phyloP scores from a whole-genome alignment of 2,797 vertebrate species.

The Myiothlypis coronata region DNA sequence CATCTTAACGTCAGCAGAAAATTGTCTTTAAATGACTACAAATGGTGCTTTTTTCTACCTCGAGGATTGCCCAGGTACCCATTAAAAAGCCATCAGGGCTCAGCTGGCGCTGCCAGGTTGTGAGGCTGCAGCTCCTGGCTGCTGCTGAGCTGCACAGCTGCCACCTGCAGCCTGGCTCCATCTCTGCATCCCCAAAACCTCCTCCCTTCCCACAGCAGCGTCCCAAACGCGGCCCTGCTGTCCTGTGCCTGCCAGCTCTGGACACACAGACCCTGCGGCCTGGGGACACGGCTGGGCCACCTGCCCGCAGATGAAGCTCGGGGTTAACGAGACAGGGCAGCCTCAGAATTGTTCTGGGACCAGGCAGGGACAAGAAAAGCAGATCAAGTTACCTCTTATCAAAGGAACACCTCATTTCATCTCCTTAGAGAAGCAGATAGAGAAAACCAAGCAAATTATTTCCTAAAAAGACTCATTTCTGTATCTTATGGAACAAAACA shows the following conservation, averaged over 20 bases:
- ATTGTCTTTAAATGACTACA: slow-evolving; percentile 37
- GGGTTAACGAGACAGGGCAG: rapidly evolving
- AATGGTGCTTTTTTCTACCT: neutral
- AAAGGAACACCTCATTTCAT: neutral
- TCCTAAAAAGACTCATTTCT: neutral
- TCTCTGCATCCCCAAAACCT: rapidly evolving
- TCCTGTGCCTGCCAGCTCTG: neutral
- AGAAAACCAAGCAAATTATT: neutral
- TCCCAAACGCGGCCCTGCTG: neutral
- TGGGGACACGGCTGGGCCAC: neutral
- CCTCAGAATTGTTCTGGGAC: neutral
- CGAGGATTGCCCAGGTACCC: neutral
- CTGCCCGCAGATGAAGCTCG: neutral
- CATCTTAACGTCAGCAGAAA: neutral
- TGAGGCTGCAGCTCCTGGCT: neutral
- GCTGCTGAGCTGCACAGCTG: neutral
- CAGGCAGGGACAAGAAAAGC: neutral
- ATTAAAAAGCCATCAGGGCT: slow-evolving; percentile 32
- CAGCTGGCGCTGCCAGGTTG: neutral
- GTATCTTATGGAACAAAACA: neutral
- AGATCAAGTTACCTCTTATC: neutral
- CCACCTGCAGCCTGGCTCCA: neutral
- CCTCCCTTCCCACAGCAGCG: neutral
- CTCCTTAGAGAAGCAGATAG: neutral
- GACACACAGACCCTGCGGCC: neutral